Base-by-base conservation (phyloP, 2,797 vertebrate species). In the Somateria mollissima region DNA sequence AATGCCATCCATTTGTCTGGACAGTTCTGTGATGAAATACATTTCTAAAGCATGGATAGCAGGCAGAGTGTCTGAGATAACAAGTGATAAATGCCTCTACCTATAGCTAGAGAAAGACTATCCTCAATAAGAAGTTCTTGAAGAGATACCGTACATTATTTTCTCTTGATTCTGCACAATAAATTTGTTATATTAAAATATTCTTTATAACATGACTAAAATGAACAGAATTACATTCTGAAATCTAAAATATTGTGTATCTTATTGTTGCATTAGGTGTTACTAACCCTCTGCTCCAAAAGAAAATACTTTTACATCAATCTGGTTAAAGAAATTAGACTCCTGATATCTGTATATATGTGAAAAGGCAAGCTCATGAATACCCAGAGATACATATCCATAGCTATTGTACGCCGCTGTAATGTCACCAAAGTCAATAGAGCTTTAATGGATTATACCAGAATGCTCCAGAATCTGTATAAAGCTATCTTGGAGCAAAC, bases 1-100 rank as follows among this genome's bases (percentile, higher is more conserved):
- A 96, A 87, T 94, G 89, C 22, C 83, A 98, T 97, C 95, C 88
- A 95, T 97, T 97, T 97, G 94, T 57, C 82, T 94, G 92, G 93
- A 95, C 90, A 96, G 89, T 73, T 92, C 84, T 89, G 88, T 90
- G 93, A 95, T 96, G 93, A 97, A 97, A 97, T 93, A 89, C 45
- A 90, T 97, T 97, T 97, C 96, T 91, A 75, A 73, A 96, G 61
- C 84, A 94, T 5, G 32, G 65, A 90, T 71, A 95, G 73, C 57
- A 89, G 61, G 84, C 58, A 96, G 67, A 90, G 25, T 58, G 70
- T 89, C 87, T 82, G 65, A 95, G 94, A 96, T 97, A 98, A 95
- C 76, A 92, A 90, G 94, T 96, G 94, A 96, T 77, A 80, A 95
- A 96, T 96, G 93, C 15, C 66, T 97, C 81, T 87, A 90, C 58